These are phyloP conservation scores for Polypedilum vanderplanki DNA, from an alignment of 1,140 invertebrate genomes.

Conservation along the genomic window DNA sequence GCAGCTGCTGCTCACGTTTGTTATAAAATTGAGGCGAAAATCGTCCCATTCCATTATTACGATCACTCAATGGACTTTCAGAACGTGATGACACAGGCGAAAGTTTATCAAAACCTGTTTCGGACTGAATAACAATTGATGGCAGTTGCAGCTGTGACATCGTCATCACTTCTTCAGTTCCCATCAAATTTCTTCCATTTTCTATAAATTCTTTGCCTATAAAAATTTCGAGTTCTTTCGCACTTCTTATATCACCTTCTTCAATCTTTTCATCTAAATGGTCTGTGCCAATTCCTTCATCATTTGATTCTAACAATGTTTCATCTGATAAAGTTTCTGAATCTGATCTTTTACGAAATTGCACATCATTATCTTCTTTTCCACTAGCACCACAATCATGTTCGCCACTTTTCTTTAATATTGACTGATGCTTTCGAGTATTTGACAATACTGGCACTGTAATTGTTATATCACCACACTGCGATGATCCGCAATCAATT, in stretches of 20 bases:
- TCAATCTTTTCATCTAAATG: slow-evolving; percentile 57
- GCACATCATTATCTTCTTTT: neutral
- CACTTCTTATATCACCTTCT: slow-evolving; percentile 54
- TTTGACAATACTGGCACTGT: neutral
- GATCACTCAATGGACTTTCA: slow-evolving; percentile 67
- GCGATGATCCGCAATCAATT: slow-evolving; percentile 55
- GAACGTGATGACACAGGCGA: slow-evolving; percentile 68
- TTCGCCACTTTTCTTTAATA: neutral
- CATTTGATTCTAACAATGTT: slow-evolving; percentile 58
- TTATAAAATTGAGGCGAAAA: slow-evolving; percentile 65
- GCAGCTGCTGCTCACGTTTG: slow-evolving; percentile 51
- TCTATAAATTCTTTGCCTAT: slow-evolving; percentile 46
- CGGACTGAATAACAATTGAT: slow-evolving; percentile 54
- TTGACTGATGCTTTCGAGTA: neutral
- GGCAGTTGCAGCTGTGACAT: slow-evolving; percentile 52
- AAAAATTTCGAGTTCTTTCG: slow-evolving; percentile 58
- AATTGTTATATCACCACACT: slow-evolving; percentile 36
- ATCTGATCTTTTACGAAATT: slow-evolving; percentile 51
- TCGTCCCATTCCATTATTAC: slow-evolving; percentile 49
- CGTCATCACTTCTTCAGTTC: slow-evolving; percentile 34
- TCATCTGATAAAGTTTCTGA: slow-evolving; percentile 62
- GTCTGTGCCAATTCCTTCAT: slow-evolving; percentile 63
- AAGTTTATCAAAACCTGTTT: slow-evolving; percentile 47
- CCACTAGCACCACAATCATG: neutral
- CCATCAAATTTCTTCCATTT: slow-evolving; percentile 37